Percentiles rank a stretch among this genome's conserved stretches.
phyloP scores from a whole-genome alignment of 2,797 vertebrate species.

The Oreochromis grahami region DNA sequence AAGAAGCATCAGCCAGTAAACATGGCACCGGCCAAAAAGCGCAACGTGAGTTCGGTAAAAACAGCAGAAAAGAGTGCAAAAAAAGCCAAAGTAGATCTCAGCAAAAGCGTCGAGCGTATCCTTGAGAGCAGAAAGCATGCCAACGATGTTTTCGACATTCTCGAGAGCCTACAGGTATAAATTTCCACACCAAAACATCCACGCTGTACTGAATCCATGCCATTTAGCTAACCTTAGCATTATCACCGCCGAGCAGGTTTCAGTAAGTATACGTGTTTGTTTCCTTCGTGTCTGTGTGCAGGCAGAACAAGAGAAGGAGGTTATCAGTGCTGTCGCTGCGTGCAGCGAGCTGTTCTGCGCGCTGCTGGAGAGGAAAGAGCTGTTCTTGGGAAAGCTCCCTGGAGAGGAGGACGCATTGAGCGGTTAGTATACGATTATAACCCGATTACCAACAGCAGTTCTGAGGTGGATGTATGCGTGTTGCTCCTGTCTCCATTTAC shows the following conservation, averaged over 20 bases:
- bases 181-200: background rate
- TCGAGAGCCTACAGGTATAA: slow-evolving; percentile 83
- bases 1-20: background rate
- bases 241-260: background rate
- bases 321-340: slow-evolving; percentile 59
- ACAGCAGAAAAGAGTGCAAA: slow-evolving; percentile 10
- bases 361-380: slow-evolving; percentile 80
- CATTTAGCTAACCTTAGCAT: background rate
- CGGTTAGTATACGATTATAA: slow-evolving; percentile 62
- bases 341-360: slow-evolving; percentile 83
- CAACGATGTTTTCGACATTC: slow-evolving; percentile 86
- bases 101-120: slow-evolving; percentile 64
- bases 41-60: slow-evolving; percentile 69
- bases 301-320: slow-evolving; percentile 77
- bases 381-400: slow-evolving; percentile 83
- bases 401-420: slow-evolving; percentile 72
- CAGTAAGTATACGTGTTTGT: background rate
- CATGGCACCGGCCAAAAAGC: slow-evolving; percentile 76
- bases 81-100: slow-evolving; percentile 57
- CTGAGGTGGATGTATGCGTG: background rate
- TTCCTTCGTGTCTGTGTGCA: slow-evolving; percentile 32
- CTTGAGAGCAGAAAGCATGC: slow-evolving; percentile 78
- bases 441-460: background rate
- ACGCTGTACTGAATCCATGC: background rate
- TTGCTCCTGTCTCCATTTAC: background rate